phyloP scores from a whole-genome alignment of 2,888 invertebrate genomes.

The Phortica okadai region DNA sequence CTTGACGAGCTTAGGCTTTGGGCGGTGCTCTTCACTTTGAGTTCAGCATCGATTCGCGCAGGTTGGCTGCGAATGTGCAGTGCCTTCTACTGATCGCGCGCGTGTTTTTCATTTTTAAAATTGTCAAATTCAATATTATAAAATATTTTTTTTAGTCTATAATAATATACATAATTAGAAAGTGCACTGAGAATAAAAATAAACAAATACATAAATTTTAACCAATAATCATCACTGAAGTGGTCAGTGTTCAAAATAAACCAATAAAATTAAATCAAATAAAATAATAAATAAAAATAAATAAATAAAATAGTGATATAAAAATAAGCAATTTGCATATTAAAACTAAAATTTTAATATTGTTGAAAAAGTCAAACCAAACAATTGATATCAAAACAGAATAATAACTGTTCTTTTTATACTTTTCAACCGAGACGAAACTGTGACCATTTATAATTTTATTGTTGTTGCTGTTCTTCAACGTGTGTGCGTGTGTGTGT shows the following conservation, averaged over 20 bases:
- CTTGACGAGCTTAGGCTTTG: neutral
- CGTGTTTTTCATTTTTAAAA: neutral
- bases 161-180: too few relatives aligned
- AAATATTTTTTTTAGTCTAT: too few relatives aligned
- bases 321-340: neutral
- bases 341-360: neutral
- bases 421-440: neutral
- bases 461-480: neutral
- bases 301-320: neutral
- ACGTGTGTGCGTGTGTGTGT: neutral
- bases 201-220: neutral
- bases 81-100: neutral
- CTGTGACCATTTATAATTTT: neutral
- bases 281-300: neutral
- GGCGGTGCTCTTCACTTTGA: neutral
- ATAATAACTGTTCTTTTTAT: neutral
- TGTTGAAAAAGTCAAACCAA: neutral
- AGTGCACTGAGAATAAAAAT: neutral
- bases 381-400: neutral
- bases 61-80: slow-evolving; percentile 10
- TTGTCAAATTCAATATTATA: neutral
- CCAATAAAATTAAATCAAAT: neutral
- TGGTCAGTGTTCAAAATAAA: too few relatives aligned
- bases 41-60: slow-evolving; percentile 2
- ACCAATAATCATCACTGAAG: neutral